phyloP scores from a whole-genome alignment of 1,140 invertebrate genomes.

The Atta colombica region DNA sequence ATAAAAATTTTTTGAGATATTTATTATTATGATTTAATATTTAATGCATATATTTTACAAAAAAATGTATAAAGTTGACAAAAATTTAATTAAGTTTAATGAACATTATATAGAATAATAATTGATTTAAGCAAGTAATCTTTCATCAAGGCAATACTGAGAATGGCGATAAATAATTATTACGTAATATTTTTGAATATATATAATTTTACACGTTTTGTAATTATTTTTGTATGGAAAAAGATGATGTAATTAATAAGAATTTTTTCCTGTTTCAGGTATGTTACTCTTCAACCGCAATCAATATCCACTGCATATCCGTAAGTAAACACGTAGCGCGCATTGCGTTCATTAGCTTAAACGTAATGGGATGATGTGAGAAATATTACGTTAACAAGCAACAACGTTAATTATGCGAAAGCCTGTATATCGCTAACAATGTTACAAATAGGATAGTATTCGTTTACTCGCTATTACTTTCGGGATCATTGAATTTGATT shows the following conservation, averaged over 20 bases:
- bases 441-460: constrained; percentile 2
- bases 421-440: background rate
- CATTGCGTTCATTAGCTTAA: constrained; percentile 30
- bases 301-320: background rate
- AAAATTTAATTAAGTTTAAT: background rate
- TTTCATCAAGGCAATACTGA: background rate
- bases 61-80: background rate
- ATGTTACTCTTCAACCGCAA: constrained; percentile 37
- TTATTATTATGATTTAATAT: background rate
- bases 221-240: constrained; percentile 5
- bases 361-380: constrained; percentile 23
- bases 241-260: constrained; percentile 29
- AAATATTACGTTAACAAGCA: constrained; percentile 54
- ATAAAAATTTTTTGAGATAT: background rate
- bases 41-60: background rate
- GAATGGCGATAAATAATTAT: background rate
- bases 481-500: background rate
- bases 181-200: constrained; percentile 2
- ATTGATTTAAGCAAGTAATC: constrained; percentile 19
- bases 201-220: constrained; percentile 14
- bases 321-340: constrained; percentile 39
- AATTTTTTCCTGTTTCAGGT: constrained; percentile 45
- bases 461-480: background rate
- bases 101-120: background rate
- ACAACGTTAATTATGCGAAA: constrained; percentile 42